Conservation (phyloP, 37 sponge, comb jelly and placozoan genomes). For the Petrosia ficiformis region DNA sequence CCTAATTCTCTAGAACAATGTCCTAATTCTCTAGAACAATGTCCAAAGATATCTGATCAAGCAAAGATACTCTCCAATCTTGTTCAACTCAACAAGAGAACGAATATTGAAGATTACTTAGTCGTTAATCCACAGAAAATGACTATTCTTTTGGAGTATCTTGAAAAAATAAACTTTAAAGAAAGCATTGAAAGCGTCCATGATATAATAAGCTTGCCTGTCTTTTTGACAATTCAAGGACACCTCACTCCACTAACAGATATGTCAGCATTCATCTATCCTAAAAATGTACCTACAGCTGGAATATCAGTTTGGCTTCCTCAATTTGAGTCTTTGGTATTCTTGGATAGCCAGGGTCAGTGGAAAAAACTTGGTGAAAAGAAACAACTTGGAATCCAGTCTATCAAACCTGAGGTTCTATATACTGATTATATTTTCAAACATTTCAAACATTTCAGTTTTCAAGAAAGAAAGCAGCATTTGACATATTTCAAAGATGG, state of each 20-base stretch:
- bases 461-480: conserved; percentile 39
- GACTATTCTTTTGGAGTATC: no score
- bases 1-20: no score
- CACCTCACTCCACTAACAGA: not conserved
- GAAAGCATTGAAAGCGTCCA: not conserved
- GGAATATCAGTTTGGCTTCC: not conserved
- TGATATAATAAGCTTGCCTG: not conserved
- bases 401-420: conserved; percentile 16
- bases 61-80: not conserved
- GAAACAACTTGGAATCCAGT: conserved; percentile 3
- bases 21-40: not conserved
- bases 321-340: not conserved
- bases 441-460: conserved; percentile 11
- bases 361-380: conserved; percentile 4
- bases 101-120: not conserved
- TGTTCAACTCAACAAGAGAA: not conserved
- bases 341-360: not conserved
- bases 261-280: conserved; percentile 4
- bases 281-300: not conserved
- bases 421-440: conserved; percentile 43
- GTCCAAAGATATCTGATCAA: not conserved
- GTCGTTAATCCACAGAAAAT: no score
- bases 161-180: no score
- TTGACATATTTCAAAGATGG: conserved; percentile 37
- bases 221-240: conserved; percentile 6